These are phyloP conservation scores for Amphilophus citrinellus DNA, from an alignment of 2,113 vertebrate genomes.

Conservation along the genomic window DNA sequence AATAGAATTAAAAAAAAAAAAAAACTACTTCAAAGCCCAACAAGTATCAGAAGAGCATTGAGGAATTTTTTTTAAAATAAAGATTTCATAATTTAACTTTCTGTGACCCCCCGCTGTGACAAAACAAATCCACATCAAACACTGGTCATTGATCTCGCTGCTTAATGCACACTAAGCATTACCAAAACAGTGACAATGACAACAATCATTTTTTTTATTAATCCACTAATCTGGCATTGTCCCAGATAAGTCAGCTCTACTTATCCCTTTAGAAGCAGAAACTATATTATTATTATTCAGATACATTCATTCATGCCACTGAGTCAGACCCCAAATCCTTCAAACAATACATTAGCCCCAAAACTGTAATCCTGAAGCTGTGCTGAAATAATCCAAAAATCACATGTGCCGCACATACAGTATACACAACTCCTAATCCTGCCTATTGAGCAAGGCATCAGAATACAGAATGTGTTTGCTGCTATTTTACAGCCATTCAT, in stretches of 20 bases:
- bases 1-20: too few species aligned
- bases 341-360: conserved; percentile 53
- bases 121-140: conserved; percentile 31
- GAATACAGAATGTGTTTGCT: neutral
- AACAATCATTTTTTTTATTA: conserved; percentile 22
- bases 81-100: neutral
- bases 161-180: neutral
- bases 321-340: conserved; percentile 46
- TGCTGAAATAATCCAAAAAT: conserved; percentile 45
- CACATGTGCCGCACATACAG: neutral
- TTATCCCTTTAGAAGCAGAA: conserved; percentile 20
- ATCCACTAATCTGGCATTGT: conserved; percentile 56
- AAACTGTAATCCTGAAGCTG: conserved; percentile 50
- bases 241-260: conserved; percentile 48
- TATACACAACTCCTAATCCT: conserved; percentile 10
- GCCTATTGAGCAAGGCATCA: neutral
- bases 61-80: neutral
- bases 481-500: neutral
- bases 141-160: conserved; percentile 23
- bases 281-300: conserved; percentile 32
- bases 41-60: neutral
- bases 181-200: neutral
- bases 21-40: neutral
- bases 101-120: conserved; percentile 1
- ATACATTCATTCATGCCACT: neutral